Conservation (phyloP, 2,888 invertebrate species). For the Agrotis segetum region DNA sequence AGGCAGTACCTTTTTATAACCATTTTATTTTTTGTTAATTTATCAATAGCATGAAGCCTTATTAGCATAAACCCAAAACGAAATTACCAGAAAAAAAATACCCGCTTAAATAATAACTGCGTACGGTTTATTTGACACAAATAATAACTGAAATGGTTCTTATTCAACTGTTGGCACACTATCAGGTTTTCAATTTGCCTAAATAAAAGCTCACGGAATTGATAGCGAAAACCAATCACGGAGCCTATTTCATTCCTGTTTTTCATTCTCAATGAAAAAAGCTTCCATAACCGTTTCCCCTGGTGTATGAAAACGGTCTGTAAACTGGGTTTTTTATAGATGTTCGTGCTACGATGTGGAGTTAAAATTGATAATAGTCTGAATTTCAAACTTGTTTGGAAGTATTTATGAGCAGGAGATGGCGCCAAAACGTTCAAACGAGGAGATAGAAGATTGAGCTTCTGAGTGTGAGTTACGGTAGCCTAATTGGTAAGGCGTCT, state of each 20-base stretch:
- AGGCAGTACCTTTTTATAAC: no score
- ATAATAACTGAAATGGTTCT: no score
- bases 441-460: no score
- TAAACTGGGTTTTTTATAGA: conserved; percentile 14
- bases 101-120: neutral
- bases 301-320: conserved; percentile 29
- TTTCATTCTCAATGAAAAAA: conserved; percentile 23
- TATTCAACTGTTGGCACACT: conserved; percentile 1
- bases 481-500: no score
- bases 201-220: conserved; percentile 39
- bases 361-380: no score
- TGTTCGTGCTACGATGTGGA: no score
- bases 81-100: neutral
- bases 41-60: neutral
- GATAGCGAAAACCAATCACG: conserved; percentile 23
- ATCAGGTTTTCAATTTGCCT: conserved; percentile 36
- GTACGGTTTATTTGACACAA: no score
- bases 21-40: neutral
- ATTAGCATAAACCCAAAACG: neutral
- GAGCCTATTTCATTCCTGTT: conserved; percentile 9
- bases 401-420: no score
- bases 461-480: no score
- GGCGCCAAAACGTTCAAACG: no score
- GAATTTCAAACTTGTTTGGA: no score
- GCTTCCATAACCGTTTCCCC: neutral